Evolutionary conservation across 2,113 vertebrate genomes (phyloP), one percentile per base, ranked within the genome.

Genomic region (Lepisosteus osseus): DNA sequence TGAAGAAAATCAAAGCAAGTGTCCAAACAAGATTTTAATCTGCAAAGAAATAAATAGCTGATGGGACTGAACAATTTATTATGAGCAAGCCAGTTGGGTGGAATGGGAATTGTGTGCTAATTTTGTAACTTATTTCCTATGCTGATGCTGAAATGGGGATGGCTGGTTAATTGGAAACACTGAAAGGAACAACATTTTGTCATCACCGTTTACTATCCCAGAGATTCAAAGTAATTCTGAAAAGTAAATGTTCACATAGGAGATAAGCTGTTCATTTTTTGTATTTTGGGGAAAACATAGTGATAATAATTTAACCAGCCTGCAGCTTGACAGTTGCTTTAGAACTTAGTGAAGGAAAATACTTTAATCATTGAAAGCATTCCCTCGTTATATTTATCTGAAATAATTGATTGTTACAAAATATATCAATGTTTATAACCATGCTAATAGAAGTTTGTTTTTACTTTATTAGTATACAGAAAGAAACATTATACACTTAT

Each of bases 231-330:
- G 81, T 87, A 86, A 89, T 90, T 89, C 87, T 77, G 74, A 82
- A 79, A 87, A 80, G 86, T 88, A 89, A 89, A 90, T 84, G 88
- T 87, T 85, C 85, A 82, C 86, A 89, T 89, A 88, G 86, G 85
- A 80, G 74, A 71, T 77, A 84, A 78, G 67, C 67, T 78, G 80
- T 77, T 80, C 78, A 86, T 83, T 81, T 76, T 80, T 77, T 83
- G 80, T 68, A 82, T 87, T 86, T 86, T 79, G 78, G 83, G 82
- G 82, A 77, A 69, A 59, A 70, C 82, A 79, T 56, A 79, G 83
- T 79, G 78, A 84, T 80, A 78, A 85, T 86, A 84, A 88, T 90
- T 88, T 90, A 91, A 90, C 89, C 88, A 90, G 84, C 78, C 79
- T 74, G 74, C 83, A 82, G 81, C 78, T 77, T 87, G 87, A 85